Base-by-base conservation (phyloP, 2,888 invertebrate species). In the Argynnis bischoffii region DNA sequence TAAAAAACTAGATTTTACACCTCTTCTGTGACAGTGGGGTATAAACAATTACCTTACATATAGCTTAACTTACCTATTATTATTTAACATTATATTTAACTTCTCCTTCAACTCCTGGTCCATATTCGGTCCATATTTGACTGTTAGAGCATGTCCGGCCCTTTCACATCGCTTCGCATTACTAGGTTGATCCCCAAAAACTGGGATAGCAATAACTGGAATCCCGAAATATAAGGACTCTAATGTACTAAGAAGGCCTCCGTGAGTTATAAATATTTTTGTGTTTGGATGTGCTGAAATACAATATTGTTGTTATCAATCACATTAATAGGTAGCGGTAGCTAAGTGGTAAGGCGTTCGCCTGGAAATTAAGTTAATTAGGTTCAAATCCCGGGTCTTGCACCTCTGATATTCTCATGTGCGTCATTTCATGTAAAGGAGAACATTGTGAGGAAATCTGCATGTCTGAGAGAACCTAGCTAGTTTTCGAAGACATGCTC, bases 151-250 rank as follows among this genome's bases (percentile, higher is more conserved):
- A 57, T 81, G 82, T 0, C 88, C 89, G 0, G 75, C 72, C 0
- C 69, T 56, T 15, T 70, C 78, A 0, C 81, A 81, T 0, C 81
- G 75, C 8, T 75, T 75, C 0, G 88, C 86, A 69, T 89, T 88
- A 8, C 71, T 69, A 0, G 80, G 84, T 75, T 89, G 89, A 71
- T 89, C 89, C 1, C 83, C 89, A 35, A 84, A 89, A 14, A 89
- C 79, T 0, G 89, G 89, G 0, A 88, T 68, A 0, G 83, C 82
- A 14, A 89, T 74, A 0, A 88, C 64, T 0, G 89, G 88, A 0
- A 89, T 83, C 0, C 88, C 88, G n/a, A 71, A 76, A 0, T 78
- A 72, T 0, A 82, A 57, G 0, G 83, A 74, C 47, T 84, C 84
- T 14, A 82, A 54, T 0, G 76, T 78, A 14, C 81, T 80, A 15